phyloP scores from a whole-genome alignment of 2,797 vertebrate species.

The Dicrostonyx torquatus region DNA sequence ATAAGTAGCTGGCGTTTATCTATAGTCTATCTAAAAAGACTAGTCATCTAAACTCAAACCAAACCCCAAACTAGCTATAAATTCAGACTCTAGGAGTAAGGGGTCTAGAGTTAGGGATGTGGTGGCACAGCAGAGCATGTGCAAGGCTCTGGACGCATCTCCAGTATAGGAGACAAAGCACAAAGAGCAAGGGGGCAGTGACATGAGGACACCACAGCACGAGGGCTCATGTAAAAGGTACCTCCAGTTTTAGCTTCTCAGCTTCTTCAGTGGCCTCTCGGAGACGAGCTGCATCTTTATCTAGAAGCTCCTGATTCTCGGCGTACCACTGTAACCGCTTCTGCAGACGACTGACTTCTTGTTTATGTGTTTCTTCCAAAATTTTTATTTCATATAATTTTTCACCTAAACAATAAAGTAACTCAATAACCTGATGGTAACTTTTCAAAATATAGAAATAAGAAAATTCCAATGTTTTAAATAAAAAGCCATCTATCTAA shows the following conservation, averaged over 20 bases:
- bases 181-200: not conserved
- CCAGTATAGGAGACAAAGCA: not conserved
- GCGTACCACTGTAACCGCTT: slow-evolving; percentile 94
- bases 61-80: not conserved
- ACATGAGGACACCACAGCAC: not conserved
- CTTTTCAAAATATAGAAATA: slow-evolving; percentile 62
- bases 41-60: not conserved
- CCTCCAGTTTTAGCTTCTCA: slow-evolving; percentile 91
- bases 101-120: not conserved
- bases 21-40: not conserved
- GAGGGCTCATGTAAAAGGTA: slow-evolving; percentile 62
- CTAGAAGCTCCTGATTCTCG: slow-evolving; percentile 95
- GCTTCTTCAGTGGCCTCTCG: slow-evolving; percentile 91
- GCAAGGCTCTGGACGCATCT: not conserved
- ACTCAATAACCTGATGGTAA: not conserved
- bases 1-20: not conserved
- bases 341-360: slow-evolving; percentile 90
- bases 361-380: slow-evolving; percentile 90
- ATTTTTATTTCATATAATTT: slow-evolving; percentile 89
- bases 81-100: not conserved
- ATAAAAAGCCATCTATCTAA: slow-evolving; percentile 8
- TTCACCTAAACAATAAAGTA: slow-evolving; percentile 86
- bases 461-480: slow-evolving; percentile 55
- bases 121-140: not conserved
- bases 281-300: slow-evolving; percentile 91